phyloP scores from a whole-genome alignment of 2,113 vertebrate species.

The Nettapus auritus region DNA sequence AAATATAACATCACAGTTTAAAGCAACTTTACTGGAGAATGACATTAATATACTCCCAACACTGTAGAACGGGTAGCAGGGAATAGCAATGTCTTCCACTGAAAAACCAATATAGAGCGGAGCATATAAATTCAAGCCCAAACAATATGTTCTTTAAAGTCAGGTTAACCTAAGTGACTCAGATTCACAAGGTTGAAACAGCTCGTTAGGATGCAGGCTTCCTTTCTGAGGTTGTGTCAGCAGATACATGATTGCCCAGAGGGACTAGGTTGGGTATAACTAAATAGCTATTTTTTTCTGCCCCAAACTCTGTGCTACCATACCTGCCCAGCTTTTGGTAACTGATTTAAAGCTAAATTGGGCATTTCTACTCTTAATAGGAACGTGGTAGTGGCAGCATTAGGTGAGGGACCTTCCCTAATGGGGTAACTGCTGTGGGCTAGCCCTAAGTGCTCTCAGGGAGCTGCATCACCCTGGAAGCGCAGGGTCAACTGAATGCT shows the following conservation, averaged over 20 bases:
- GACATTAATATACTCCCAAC: background rate
- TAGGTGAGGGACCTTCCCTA: background rate
- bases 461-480: background rate
- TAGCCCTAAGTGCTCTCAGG: background rate
- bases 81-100: background rate
- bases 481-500: background rate
- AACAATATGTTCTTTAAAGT: background rate
- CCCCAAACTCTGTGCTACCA: background rate
- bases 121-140: background rate
- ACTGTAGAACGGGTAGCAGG: background rate
- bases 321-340: background rate
- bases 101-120: background rate
- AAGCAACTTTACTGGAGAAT: background rate
- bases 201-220: background rate
- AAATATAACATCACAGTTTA: background rate
- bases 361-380: background rate
- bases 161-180: constrained; percentile 17
- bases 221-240: background rate
- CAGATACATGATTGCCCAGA: background rate
- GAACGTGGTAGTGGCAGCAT: background rate
- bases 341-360: background rate
- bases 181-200: background rate
- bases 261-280: background rate
- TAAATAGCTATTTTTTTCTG: background rate
- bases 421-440: background rate